Conservation (phyloP, 2,888 invertebrate genomes). For the Xestia ashworthii region DNA sequence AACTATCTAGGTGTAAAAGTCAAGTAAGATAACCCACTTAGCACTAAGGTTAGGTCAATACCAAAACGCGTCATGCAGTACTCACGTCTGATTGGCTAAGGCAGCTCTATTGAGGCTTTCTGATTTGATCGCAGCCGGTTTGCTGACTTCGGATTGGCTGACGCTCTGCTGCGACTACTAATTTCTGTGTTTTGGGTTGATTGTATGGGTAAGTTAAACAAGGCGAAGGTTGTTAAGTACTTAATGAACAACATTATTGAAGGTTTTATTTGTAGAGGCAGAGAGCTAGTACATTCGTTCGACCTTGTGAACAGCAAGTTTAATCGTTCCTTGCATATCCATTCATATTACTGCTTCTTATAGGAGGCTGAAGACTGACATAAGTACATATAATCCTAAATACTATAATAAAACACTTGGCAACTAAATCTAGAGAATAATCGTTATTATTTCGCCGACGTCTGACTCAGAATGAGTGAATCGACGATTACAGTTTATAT, state of each 20-base stretch:
- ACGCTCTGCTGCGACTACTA: constrained; percentile 25
- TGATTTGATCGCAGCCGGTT: constrained; percentile 22
- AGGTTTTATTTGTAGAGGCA: constrained; percentile 10
- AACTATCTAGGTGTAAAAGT: constrained; percentile 16
- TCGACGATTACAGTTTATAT: constrained; percentile 32
- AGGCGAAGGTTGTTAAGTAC: background rate
- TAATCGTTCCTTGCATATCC: constrained; percentile 16
- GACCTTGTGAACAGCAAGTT: constrained; percentile 34
- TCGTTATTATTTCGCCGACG: constrained; percentile 45
- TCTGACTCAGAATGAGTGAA: constrained; percentile 54
- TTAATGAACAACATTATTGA: constrained; percentile 10
- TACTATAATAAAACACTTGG: constrained; percentile 49
- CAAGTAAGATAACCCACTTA: constrained; percentile 17
- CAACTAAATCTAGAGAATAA: constrained; percentile 48
- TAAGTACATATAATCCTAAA: constrained; percentile 34
- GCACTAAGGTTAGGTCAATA: constrained; percentile 21
- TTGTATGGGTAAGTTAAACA: constrained; percentile 19
- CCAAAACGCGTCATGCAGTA: background rate
- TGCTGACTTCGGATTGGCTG: constrained; percentile 30
- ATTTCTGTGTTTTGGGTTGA: constrained; percentile 30
- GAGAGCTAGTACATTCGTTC: constrained; percentile 2
- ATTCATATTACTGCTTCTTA: constrained; percentile 24
- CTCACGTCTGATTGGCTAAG: constrained; percentile 31
- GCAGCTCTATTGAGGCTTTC: constrained; percentile 9
- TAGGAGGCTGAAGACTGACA: background rate